Evolutionary conservation across 92 coral and sea anemone genomes (phyloP), one percentile per base, ranked within the genome.

Genomic region (Hydrozoanthus gracilis): DNA sequence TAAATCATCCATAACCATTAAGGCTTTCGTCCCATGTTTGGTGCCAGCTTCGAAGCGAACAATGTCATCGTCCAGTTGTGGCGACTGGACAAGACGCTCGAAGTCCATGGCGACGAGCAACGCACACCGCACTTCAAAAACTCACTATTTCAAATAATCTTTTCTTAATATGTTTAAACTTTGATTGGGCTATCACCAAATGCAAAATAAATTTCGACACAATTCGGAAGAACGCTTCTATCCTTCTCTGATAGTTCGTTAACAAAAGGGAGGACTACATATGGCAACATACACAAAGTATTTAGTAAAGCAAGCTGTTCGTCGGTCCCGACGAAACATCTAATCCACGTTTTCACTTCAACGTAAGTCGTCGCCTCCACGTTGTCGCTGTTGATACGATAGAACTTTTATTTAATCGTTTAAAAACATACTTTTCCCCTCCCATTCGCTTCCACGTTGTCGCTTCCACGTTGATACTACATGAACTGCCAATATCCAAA

Each of bases 1-100:
- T 52, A 95, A 91, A 47, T 95, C 96, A 54, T 95, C 95, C 98
- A 95, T 94, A n/a, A 94, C 95, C 95, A 92, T 92, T 69, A 94
- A 83, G 9, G 95, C 95, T 71, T 94, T 92, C 5, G 91, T 94
- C 49, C 98, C 98, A 73, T 94, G 98, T 66, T 94, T 94, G 90
- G 94, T 94, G 66, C 98, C 98, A 20, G 95, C 98, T 72, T 94
- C 98, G 64, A 75, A 92, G 49, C 93, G 93, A 8, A 91, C 83
- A 5, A 83, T 54, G 79, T 92, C 95, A 55, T 90, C 94, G 82
- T 92, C 97, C 51, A 86, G 64, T 18, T 89, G 95, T 1, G 90
- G 86, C 12, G 87, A 64, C 55, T 91, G 91, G 35, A 91, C 79
- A 47, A 92, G 90, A 44, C 97, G 89, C 49, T 92, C 97, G 70